Percentiles rank a stretch among this genome's conserved stretches.
Evolutionary conservation across 1,140 invertebrate genomes (phyloP).

Genomic region (Euwallacea similis): DNA sequence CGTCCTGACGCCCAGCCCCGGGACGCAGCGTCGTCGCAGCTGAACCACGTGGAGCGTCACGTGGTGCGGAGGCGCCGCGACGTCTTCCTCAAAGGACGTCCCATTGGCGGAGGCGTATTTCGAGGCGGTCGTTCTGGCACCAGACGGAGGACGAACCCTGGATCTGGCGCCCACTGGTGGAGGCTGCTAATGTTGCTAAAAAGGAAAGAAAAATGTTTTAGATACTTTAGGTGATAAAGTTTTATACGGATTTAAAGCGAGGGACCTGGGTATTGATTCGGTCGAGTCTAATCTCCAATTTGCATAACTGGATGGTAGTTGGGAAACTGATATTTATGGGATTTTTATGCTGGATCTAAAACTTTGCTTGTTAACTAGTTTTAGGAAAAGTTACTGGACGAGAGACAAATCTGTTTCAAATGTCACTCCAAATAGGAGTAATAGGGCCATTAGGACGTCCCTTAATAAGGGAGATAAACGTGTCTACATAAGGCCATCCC

Average conservation of each 20-base stretch:
- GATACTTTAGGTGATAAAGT: conserved; percentile 36
- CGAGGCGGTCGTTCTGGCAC: conserved; percentile 42
- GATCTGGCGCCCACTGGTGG: conserved; percentile 37
- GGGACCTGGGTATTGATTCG: conserved; percentile 26
- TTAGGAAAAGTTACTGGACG: too few species aligned
- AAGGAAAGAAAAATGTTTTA: conserved; percentile 24
- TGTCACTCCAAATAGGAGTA: neutral
- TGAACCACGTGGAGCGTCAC: conserved; percentile 46
- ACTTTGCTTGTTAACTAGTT: too few species aligned
- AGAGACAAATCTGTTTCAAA: too few species aligned
- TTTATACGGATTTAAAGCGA: conserved; percentile 28
- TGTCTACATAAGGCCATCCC: conserved; percentile 23
- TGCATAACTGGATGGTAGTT: conserved; percentile 36
- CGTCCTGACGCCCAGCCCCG: conserved; percentile 21
- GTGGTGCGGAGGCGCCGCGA: conserved; percentile 48
- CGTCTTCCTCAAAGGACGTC: conserved; percentile 43
- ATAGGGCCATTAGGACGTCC: neutral
- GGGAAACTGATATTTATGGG: conserved; percentile 34
- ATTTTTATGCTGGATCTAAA: conserved; percentile 8
- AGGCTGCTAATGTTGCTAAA: conserved; percentile 15
- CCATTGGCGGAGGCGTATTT: conserved; percentile 47
- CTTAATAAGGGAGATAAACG: conserved; percentile 2
- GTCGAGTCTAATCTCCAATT: conserved; percentile 23
- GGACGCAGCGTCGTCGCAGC: conserved; percentile 33
- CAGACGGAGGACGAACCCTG: conserved; percentile 45